Evolutionary conservation across 2,113 vertebrate genomes (phyloP).

Genomic region (Vombatus ursinus): DNA sequence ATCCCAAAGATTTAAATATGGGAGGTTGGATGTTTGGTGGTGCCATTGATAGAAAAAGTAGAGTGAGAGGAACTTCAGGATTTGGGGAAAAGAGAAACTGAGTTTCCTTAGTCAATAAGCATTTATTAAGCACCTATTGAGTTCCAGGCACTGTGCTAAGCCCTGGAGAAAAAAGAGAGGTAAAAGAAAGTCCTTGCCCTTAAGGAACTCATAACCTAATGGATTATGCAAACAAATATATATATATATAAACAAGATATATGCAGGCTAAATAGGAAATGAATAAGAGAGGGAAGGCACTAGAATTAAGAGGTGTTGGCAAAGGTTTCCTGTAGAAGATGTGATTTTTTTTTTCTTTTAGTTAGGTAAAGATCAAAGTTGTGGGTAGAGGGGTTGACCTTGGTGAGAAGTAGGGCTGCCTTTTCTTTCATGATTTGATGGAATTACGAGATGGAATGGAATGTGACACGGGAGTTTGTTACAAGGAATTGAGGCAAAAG

Average conservation of each 20-base stretch:
- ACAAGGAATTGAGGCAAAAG: too few relatives aligned
- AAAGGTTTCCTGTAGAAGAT: background rate
- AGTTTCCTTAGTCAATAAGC: background rate
- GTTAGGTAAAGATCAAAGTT: background rate
- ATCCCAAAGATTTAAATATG: background rate
- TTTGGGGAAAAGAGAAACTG: background rate
- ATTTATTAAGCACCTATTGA: background rate
- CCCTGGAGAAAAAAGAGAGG: background rate
- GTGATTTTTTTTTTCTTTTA: background rate
- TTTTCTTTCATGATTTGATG: background rate
- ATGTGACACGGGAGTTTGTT: too few relatives aligned
- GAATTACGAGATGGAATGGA: background rate
- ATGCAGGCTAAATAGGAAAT: background rate
- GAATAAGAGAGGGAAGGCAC: background rate
- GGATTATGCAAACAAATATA: background rate
- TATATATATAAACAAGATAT: background rate
- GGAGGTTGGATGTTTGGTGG: background rate
- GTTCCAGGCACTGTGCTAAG: background rate
- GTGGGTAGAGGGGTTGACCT: background rate
- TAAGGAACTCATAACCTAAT: too few relatives aligned
- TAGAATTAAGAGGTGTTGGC: background rate
- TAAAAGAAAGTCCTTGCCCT: background rate
- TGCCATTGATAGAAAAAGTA: background rate
- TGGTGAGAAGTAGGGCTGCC: background rate
- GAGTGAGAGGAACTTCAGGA: background rate